Evolutionary conservation across 2,797 vertebrate genomes (phyloP), one percentile per base, ranked within the genome.

Genomic region (Sebastiscus tertius): DNA sequence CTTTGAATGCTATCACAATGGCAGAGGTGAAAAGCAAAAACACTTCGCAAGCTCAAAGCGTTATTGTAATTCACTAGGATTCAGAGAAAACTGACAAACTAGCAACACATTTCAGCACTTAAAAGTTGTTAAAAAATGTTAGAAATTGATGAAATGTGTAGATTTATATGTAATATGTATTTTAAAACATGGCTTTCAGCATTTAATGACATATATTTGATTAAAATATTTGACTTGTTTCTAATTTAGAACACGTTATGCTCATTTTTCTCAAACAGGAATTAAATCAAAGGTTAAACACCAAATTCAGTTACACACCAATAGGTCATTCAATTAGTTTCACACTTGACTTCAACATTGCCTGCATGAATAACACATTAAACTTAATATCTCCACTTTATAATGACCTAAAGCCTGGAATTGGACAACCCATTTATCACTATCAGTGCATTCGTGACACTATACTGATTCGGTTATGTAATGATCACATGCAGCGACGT

Each of bases 271-370:
- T 39, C 42, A 9, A 52, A 66, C 11, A 58, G 2, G 34, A 22
- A 8, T 56, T 29, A n/a, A 29, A 67, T 42, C 7, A 33, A 27
- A 56, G n/a, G 56, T 49, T 63, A 20, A 64, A 11, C 8, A 46
- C 1, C 22, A 29, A 33, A 67, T 59, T 36, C 5, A 26, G 31
- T 71, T 20, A 60, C 72, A 69, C 7, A 24, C 39, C 14, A 60
- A 13, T 54, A 62, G 3, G 6, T 64, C 16, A 36, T 76, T 79
- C 6, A 29, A 33, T 52, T 73, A 39, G 60, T 70, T 79, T 76
- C 31, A 66, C 16, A 18, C 70, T 58, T 75, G 6, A 54, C 33
- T 29, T 10, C 5, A 54, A 59, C 52, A 46, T 9, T 10, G 8
- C 5, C 18, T 59, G 13, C 31, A 46, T 75, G 13, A 72, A 81